Evolutionary conservation across 2,888 invertebrate species (phyloP), one percentile per base, ranked within the genome.

Genomic region (Neelides folsomi): DNA sequence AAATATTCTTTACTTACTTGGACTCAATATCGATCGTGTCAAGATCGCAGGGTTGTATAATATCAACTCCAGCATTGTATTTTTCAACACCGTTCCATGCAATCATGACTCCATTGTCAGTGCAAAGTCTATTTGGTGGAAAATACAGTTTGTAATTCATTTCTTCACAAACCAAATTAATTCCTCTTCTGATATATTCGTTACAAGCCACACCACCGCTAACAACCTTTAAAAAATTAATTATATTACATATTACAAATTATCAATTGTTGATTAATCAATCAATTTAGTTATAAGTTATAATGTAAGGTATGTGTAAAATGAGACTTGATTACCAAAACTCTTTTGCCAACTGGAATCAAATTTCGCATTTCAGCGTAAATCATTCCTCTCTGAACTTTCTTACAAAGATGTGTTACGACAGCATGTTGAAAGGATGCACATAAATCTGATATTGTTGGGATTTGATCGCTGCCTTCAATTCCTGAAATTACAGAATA

Each of bases 101-200:
- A 65, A 98, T 88, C 98, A 98, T 98, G 35, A 93, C 79, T 7
- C 97, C 98, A 77, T 98, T 98, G 70, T 98, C 98, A 0, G 92
- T 93, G 69, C 98, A 98, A 9, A 92, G 76, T 66, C 78, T 76
- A 18, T 83, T 80, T 2, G 89, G 85, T 12, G 95, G 93, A 52
- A 85, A 77, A 51, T 79, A 74, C 4, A 87, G 73, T 66, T 73
- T 73, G 65, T 79, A 87, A 1, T 76, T 77, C 65, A 77, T 75
- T 62, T 79, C 75, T 13, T 74, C 66, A 62, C 86, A 83, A 57
- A 93, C 69, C 45, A 79, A 71, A 66, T 76, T 66, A 15, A 98
- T 71, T 47, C 81, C 79, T 58, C 77, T 72, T 47, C 79, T 79
- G 48, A 97, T 81, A 66, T 80, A 85, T 69, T 82, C 75, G 70